Percentiles rank a stretch among this genome's conserved stretches.
Conservation (phyloP, 2,888 invertebrate species). For the Eugnorisma glareosa region DNA sequence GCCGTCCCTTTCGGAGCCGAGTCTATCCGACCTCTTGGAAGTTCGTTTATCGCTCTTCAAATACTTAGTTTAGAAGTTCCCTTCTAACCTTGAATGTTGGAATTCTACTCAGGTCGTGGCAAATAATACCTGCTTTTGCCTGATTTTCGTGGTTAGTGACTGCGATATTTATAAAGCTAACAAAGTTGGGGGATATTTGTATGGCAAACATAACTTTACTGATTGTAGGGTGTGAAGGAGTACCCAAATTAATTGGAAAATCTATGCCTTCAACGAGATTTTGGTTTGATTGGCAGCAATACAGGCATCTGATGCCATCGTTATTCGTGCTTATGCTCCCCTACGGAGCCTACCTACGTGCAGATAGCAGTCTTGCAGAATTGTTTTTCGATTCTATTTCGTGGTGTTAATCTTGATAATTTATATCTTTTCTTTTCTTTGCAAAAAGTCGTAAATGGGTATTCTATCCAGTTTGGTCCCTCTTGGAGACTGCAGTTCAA, state of each 20-base stretch:
- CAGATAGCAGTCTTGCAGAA: too few relatives aligned
- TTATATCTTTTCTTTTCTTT: not conserved
- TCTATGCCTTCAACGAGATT: not conserved
- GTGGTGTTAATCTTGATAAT: not conserved
- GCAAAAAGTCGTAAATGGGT: not conserved
- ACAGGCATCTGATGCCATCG: constrained; percentile 11
- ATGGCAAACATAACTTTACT: constrained; percentile 26
- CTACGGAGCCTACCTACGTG: too few relatives aligned
- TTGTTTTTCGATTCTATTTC: constrained; percentile 18
- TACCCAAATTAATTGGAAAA: constrained; percentile 44
- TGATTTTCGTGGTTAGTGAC: constrained; percentile 31
- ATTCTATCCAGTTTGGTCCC: not conserved
- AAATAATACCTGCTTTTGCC: constrained; percentile 63
- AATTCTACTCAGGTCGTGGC: constrained; percentile 76
- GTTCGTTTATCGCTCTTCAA: constrained; percentile 87
- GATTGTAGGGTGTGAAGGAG: constrained; percentile 17
- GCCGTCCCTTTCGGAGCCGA: constrained; percentile 75
- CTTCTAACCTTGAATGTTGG: constrained; percentile 86
- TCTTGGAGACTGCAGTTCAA: not conserved
- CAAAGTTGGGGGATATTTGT: constrained; percentile 30
- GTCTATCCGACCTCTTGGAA: constrained; percentile 77
- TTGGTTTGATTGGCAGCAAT: constrained; percentile 26
- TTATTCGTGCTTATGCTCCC: not conserved
- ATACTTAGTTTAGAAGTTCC: constrained; percentile 86
- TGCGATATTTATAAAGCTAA: constrained; percentile 11